phyloP scores from a whole-genome alignment of 1,140 invertebrate genomes.

The Platyscapa corneri region DNA sequence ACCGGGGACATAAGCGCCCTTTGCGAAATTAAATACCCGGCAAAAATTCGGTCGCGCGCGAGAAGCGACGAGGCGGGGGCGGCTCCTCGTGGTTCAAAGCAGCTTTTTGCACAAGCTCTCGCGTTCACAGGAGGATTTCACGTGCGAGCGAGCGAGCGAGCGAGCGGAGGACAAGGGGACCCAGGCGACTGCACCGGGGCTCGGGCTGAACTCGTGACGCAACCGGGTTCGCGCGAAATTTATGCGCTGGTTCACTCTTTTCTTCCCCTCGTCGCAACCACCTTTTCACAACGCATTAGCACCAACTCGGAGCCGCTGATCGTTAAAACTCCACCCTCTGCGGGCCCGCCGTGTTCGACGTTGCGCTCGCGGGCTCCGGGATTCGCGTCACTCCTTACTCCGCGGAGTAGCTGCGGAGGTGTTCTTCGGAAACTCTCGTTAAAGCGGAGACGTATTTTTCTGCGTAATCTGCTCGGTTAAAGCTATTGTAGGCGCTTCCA shows the following conservation, averaged over 20 bases:
- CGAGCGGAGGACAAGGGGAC: background rate
- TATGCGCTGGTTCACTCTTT: conserved; percentile 23
- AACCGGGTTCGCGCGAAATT: conserved; percentile 19
- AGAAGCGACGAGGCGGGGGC: background rate
- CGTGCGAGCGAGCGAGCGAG: conserved; percentile 16
- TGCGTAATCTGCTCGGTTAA: too few species aligned
- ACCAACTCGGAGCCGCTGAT: background rate
- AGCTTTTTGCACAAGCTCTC: background rate
- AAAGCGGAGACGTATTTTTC: too few species aligned
- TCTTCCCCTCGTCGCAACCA: background rate
- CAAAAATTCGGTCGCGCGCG: conserved; percentile 19
- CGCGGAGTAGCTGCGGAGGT: too few species aligned
- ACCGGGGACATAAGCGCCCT: background rate
- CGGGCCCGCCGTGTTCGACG: too few species aligned
- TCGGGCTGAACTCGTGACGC: background rate
- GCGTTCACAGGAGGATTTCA: conserved; percentile 11
- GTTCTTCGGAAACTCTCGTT: too few species aligned
- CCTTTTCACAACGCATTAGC: conserved; percentile 3
- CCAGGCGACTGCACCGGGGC: too few species aligned
- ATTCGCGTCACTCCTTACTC: too few species aligned
- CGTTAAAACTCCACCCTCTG: background rate
- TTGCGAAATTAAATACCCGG: conserved; percentile 42
- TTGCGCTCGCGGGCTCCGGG: too few species aligned
- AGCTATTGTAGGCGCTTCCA: too few species aligned
- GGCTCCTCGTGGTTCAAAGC: conserved; percentile 16